phyloP scores from a whole-genome alignment of 2,113 vertebrate species.

The Sinocyclocheilus anophthalmus region DNA sequence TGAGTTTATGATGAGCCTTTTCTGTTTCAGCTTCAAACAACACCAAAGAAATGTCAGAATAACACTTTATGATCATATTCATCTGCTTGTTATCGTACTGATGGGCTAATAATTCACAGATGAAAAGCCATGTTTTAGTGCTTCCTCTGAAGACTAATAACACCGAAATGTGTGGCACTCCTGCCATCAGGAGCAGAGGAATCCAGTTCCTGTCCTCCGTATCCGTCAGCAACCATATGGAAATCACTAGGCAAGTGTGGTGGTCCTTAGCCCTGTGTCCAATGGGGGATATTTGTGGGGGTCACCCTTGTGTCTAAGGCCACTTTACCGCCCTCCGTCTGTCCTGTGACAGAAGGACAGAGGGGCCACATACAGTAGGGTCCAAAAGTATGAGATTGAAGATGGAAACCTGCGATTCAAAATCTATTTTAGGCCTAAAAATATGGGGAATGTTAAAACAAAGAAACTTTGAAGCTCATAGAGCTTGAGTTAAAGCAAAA shows the following conservation, averaged over 20 bases:
- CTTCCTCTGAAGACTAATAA: neutral
- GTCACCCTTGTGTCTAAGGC: slow-evolving; percentile 21
- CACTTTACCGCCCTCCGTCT: slow-evolving; percentile 60
- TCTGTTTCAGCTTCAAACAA: slow-evolving; percentile 41
- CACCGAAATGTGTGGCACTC: slow-evolving; percentile 23
- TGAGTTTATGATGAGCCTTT: neutral
- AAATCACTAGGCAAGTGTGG: slow-evolving; percentile 62
- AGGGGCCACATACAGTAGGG: slow-evolving; percentile 60
- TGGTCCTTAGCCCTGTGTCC: slow-evolving; percentile 62
- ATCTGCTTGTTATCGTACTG: neutral
- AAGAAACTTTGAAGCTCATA: neutral
- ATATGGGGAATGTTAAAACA: neutral
- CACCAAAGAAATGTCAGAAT: slow-evolving; percentile 33
- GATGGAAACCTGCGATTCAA: neutral
- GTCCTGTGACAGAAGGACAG: slow-evolving; percentile 63
- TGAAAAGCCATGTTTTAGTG: neutral
- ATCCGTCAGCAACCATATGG: slow-evolving; percentile 66
- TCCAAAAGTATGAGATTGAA: neutral
- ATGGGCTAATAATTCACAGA: neutral
- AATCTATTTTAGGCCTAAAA: neutral
- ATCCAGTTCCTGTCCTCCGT: slow-evolving; percentile 45
- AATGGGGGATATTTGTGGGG: slow-evolving; percentile 55
- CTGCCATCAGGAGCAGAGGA: slow-evolving; percentile 32
- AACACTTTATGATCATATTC: slow-evolving; percentile 34
- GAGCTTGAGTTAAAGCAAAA: neutral